Base-by-base conservation (phyloP, 2,888 invertebrate species). In the Ichneumoninae sp. region DNA sequence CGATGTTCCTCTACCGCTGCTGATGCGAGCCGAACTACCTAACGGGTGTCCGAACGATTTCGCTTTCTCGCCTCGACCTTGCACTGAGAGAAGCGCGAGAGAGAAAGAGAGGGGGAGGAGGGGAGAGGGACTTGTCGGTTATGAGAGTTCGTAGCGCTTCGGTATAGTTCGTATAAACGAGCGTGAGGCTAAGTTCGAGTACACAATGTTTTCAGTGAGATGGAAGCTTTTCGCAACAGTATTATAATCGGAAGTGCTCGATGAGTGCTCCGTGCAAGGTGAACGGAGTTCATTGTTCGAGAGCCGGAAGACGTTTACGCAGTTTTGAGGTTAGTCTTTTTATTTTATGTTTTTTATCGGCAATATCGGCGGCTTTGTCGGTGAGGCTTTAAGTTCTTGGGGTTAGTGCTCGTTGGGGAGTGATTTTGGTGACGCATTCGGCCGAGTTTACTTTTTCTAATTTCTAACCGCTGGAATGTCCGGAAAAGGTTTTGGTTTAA, bases 11-110 rank as follows among this genome's bases (percentile, higher is more conserved):
- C 57, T 57, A 26, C 57, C 57, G 57, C 26, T 57, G 52, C 36
- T 54, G 54, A 19, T 68, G 68, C 57, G 73, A 68, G 26, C 81
- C 47, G 69, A 57, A 75, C 85, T 76, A 83, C 84, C 86, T 89
- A 90, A 90, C 90, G 90, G 90, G 89, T 90, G 90, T 88, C 89
- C 89, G 60, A 81, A 65, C 81, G 83, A 85, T 89, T 86, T 86
- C 75, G 68, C 76, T 85, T 73, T 74, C 65, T 81, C 69, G 73
- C 73, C 85, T 81, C 80, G 85, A 83, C 85, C 81, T 81, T 85
- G 83, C 81, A 81, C 77, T 66, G 65, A 19, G 22, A 47, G 36
- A 47, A 26, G 26, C 22, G 54, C 6, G 16, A n/a, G 52, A 63
- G 30, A 30, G 63, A 63, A 6, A 63, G 63, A 1, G 57, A 26